Conservation (phyloP, 2,113 vertebrate species). For the Paratilapia polleni region DNA sequence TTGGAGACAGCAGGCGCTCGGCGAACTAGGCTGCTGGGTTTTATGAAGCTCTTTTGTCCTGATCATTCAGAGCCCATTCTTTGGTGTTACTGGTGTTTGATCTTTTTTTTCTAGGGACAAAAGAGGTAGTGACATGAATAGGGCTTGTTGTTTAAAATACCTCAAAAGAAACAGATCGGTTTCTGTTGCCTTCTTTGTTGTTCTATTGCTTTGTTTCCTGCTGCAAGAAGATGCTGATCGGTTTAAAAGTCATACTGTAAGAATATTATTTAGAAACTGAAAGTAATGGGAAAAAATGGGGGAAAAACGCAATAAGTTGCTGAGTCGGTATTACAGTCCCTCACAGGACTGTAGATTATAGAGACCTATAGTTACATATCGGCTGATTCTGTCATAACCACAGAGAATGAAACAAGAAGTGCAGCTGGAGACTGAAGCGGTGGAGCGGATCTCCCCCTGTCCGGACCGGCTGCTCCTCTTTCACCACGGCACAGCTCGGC, state of each 20-base stretch:
- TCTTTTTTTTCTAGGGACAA: not conserved
- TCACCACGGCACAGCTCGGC: conserved; percentile 85
- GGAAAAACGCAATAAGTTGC: too few relatives aligned
- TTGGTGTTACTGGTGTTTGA: conserved; percentile 12
- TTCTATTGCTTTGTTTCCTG: too few relatives aligned
- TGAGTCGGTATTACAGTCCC: too few relatives aligned
- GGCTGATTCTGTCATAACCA: too few relatives aligned
- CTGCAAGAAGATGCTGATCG: too few relatives aligned
- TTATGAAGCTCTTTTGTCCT: conserved; percentile 32
- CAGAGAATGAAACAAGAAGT: conserved; percentile 95
- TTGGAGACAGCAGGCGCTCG: conserved; percentile 23
- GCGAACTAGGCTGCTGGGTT: conserved; percentile 19
- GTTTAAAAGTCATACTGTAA: too few relatives aligned
- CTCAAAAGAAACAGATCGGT: not conserved
- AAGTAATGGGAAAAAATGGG: too few relatives aligned
- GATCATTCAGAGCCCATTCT: conserved; percentile 14
- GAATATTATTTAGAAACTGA: too few relatives aligned
- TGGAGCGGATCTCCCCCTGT: conserved; percentile 93
- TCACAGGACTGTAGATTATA: too few relatives aligned
- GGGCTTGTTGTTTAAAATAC: not conserved
- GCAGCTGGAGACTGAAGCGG: conserved; percentile 87
- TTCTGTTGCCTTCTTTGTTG: too few relatives aligned
- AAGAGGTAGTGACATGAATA: not conserved
- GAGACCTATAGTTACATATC: too few relatives aligned
- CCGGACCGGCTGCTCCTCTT: conserved; percentile 90